A percentile compares a stretch with the other conserved stretches of the same genome.
Conservation (phyloP, 2,113 vertebrate genomes). For the Coregonus clupeaformis region DNA sequence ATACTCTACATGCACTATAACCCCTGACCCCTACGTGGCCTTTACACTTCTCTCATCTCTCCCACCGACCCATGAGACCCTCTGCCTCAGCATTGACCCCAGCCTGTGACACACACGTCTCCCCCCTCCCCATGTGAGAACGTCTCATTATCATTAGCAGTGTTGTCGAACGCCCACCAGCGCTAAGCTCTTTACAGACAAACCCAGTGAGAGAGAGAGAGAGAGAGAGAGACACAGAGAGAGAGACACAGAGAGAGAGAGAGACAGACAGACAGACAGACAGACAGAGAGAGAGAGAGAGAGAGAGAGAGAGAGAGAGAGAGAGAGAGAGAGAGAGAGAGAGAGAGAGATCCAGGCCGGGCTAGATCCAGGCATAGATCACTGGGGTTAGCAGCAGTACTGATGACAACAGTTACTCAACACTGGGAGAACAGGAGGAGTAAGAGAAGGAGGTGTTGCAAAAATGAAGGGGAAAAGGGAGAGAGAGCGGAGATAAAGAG, state of each 20-base stretch:
- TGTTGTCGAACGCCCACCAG: constrained; percentile 54
- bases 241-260: neutral
- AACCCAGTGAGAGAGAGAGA: constrained; percentile 57
- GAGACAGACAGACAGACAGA: too few species aligned
- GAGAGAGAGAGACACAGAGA: too few species aligned
- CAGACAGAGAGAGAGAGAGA: too few species aligned
- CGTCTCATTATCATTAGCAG: constrained; percentile 69
- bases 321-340: neutral
- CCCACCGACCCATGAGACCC: neutral
- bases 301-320: too few species aligned
- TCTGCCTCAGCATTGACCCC: neutral
- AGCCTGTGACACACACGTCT: constrained; percentile 1
- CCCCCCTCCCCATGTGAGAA: constrained; percentile 46
- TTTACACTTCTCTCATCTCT: neutral
- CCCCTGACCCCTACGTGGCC: neutral
- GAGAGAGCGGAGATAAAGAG: too few species aligned
- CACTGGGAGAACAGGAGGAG: too few species aligned
- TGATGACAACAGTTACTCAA: too few species aligned
- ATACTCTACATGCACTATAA: neutral
- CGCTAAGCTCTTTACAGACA: constrained; percentile 70
- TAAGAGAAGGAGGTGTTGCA: too few species aligned
- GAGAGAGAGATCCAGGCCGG: too few species aligned
- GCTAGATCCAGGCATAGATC: too few species aligned
- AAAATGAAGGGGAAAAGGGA: too few species aligned
- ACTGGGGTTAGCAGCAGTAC: too few species aligned